phyloP scores from a whole-genome alignment of 2,888 invertebrate species.

The Villa cingulata region DNA sequence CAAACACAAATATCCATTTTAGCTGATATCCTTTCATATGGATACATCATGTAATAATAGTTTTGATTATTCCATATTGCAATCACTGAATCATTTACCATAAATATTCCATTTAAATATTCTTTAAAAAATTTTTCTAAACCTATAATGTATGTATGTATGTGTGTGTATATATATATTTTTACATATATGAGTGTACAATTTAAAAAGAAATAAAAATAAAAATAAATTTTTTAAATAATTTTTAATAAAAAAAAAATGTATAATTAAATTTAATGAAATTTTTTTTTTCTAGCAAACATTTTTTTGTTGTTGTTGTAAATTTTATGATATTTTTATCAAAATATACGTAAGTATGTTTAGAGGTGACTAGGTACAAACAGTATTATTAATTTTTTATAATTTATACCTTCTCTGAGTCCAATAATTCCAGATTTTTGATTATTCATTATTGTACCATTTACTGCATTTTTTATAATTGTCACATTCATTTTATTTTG shows the following conservation, averaged over 20 bases:
- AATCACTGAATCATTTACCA: conserved; percentile 41
- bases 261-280: too few species aligned
- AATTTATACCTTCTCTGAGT: not conserved
- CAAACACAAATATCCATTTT: conserved; percentile 15
- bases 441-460: not conserved
- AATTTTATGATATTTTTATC: too few species aligned
- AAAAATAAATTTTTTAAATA: not conserved
- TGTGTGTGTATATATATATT: too few species aligned
- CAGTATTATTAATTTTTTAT: not conserved
- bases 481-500: not conserved
- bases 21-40: conserved; percentile 33
- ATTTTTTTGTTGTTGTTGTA: too few species aligned
- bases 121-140: conserved; percentile 31
- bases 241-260: too few species aligned
- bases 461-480: not conserved
- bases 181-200: not conserved
- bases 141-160: conserved; percentile 23
- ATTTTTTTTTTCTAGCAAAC: too few species aligned
- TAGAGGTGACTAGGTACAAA: too few species aligned
- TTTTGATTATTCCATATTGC: conserved; percentile 43
- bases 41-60: conserved; percentile 44
- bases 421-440: not conserved
- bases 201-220: not conserved
- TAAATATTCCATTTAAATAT: conserved; percentile 38
- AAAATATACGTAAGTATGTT: too few species aligned